Percentiles rank a stretch among this genome's conserved stretches.
Conservation (phyloP, 2,113 vertebrate genomes). For the Sula dactylatra region DNA sequence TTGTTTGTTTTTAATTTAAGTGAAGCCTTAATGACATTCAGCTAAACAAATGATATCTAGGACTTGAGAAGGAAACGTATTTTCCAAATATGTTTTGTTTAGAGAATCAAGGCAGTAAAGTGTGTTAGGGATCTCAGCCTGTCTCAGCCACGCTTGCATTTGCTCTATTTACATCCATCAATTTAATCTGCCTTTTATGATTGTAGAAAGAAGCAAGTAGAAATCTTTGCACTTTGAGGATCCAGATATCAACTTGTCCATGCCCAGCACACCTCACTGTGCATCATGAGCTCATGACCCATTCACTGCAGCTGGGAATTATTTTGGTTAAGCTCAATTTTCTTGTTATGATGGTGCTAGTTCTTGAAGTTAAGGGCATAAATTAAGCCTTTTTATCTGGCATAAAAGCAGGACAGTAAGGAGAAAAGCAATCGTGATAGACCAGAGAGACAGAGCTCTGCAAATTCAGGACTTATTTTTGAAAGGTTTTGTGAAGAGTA, state of each 20-base stretch:
- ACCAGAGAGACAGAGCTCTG: not conserved
- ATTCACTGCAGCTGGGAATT: not conserved
- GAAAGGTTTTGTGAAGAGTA: not conserved
- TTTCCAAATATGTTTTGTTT: not conserved
- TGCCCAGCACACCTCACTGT: not conserved
- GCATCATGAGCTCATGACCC: rapidly evolving
- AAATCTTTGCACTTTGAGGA: not conserved
- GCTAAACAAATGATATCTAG: not conserved
- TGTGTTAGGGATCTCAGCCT: not conserved
- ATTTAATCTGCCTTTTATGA: not conserved
- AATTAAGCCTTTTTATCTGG: not conserved
- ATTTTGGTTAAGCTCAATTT: not conserved
- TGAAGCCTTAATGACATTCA: not conserved
- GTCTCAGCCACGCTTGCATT: not conserved
- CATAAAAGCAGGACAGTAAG: not conserved
- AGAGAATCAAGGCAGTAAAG: not conserved
- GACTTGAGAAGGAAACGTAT: not conserved
- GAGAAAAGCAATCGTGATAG: not conserved
- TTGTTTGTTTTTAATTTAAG: not conserved
- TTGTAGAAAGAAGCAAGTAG: not conserved
- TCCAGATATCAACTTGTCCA: not conserved
- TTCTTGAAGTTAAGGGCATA: not conserved
- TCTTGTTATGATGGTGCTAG: not conserved
- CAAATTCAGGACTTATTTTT: not conserved
- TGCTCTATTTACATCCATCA: not conserved